Base-by-base conservation (phyloP, 92 coral and sea anemone genomes). In the Siderastrea siderea region DNA sequence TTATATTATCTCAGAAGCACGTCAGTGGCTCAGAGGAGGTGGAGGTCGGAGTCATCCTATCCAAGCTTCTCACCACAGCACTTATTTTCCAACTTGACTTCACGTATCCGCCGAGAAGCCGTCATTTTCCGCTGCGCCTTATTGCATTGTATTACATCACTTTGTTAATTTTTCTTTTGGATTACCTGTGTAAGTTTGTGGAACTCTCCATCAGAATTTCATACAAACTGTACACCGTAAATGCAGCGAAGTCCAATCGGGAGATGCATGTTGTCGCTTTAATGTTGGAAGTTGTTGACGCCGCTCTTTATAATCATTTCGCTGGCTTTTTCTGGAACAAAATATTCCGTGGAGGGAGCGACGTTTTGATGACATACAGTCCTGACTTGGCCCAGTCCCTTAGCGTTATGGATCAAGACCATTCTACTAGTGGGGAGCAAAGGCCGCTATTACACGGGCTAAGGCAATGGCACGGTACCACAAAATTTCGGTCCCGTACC, bases 291-390 rank as follows among this genome's bases (percentile, higher is more conserved):
- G 59, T 92, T 49, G 88, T 59, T 6, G 90, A 90, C 71, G 89
- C 86, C 8, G 47, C 84, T 12, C 95, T 93, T 3, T 93, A 93
- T 77, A 91, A 90, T 60, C 53, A 57, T 52, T 93, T 93, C 54
- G 48, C 80, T 54, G 10, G 75, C 4, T 93, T 93, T 74, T 93
- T 93, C 73, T 93, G 93, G 95, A 81, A 83, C 83, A 93, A 93
- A 83, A 79, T 93, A 61, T 93, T 93, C 64, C 84, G 90, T 14
- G 91, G 95, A 13, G 81, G 80, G 26, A 90, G 84, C 45, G 95
- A 93, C 57, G 88, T 93, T 58, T 64, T 93, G 75, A 77, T 82
- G 89, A 79, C 79, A 46, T 89, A 77, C 66, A 86, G 91, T 43
- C 89, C 85, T 19, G 90, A 90, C 80, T 68, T 93, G 14, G 85